Percentiles rank a stretch among this genome's conserved stretches.
Conservation (phyloP, 2,888 invertebrate genomes). For the Eulithis testata region DNA sequence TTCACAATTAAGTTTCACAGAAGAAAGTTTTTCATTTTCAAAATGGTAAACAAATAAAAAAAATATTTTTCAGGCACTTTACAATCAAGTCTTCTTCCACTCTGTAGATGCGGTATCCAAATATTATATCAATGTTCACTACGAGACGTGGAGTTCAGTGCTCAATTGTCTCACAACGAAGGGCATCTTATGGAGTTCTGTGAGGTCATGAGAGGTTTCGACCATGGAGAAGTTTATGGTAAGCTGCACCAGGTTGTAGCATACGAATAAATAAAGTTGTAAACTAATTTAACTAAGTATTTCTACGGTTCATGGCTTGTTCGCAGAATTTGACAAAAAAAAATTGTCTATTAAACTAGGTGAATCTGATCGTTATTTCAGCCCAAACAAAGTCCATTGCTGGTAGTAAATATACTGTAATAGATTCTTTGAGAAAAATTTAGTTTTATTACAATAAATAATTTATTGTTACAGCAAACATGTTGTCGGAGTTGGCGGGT, state of each 20-base stretch:
- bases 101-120: constrained; percentile 59
- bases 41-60: too few relatives aligned
- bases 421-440: too few relatives aligned
- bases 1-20: too few relatives aligned
- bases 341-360: too few relatives aligned
- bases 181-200: constrained; percentile 62
- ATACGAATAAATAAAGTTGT: not conserved
- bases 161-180: constrained; percentile 56
- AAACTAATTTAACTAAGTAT: not conserved
- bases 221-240: constrained; percentile 56
- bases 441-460: too few relatives aligned
- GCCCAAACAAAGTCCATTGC: too few relatives aligned
- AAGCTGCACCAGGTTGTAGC: constrained; percentile 26
- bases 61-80: not conserved
- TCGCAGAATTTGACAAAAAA: too few relatives aligned
- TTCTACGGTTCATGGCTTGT: too few relatives aligned
- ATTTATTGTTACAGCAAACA: constrained; percentile 58
- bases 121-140: constrained; percentile 51
- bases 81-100: constrained; percentile 38
- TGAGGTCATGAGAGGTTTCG: constrained; percentile 45
- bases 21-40: too few relatives aligned
- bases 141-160: constrained; percentile 54
- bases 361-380: too few relatives aligned
- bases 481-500: constrained; percentile 64
- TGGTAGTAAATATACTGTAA: too few relatives aligned